Conservation (phyloP, 2,797 vertebrate genomes). For the Falco cherrug region DNA sequence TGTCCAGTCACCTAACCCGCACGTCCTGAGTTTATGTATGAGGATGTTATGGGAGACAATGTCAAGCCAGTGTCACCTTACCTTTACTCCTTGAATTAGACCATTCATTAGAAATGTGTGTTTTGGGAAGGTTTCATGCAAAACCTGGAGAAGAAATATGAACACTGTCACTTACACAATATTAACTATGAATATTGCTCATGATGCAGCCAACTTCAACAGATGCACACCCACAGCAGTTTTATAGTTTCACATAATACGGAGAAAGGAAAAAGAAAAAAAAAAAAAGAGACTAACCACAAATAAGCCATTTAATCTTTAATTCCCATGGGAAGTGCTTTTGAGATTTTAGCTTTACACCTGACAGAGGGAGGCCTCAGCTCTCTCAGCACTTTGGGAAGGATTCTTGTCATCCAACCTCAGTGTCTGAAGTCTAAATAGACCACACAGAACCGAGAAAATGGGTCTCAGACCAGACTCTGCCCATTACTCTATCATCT, state of each 20-base stretch:
- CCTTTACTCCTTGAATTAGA: constrained; percentile 90
- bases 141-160: constrained; percentile 76
- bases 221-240: not conserved
- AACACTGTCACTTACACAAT: not conserved
- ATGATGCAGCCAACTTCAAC: not conserved
- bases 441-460: not conserved
- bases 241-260: not conserved
- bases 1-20: too few relatives aligned
- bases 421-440: not conserved
- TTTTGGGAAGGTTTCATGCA: constrained; percentile 89
- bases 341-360: not conserved
- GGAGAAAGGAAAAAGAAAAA: not conserved
- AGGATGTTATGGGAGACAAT: too few relatives aligned
- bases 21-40: too few relatives aligned
- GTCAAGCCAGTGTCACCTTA: constrained; percentile 34
- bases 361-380: not conserved
- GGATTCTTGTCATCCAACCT: not conserved
- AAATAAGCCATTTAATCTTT: not conserved
- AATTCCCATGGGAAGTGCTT: not conserved
- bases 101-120: constrained; percentile 92
- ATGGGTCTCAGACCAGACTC: not conserved
- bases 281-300: not conserved
- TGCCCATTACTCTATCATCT: not conserved
- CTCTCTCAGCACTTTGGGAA: not conserved
- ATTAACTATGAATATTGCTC: not conserved